A percentile compares a stretch with the other conserved stretches of the same genome.
phyloP scores from a whole-genome alignment of 1,140 invertebrate genomes.

The Zaprionus ornatus region DNA sequence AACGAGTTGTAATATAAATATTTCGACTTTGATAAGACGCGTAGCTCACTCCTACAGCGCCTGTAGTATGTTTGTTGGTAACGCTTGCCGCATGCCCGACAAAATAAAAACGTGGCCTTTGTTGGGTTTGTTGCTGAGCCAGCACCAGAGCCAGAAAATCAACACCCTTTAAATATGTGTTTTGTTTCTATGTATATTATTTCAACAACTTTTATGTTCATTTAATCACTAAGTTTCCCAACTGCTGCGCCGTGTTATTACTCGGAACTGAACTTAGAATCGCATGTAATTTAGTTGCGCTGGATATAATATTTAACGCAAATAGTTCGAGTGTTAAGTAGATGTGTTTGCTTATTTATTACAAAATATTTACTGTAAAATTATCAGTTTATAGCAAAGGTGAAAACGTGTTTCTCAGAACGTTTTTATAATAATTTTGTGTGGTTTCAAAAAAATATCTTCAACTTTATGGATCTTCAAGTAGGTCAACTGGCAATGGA shows the following conservation, averaged over 20 bases:
- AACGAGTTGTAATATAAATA: slow-evolving; percentile 52
- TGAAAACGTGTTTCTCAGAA: background rate
- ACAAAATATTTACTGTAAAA: slow-evolving; percentile 22
- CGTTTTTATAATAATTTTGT: background rate
- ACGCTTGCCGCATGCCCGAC: background rate
- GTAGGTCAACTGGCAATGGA: background rate
- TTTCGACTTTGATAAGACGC: slow-evolving; percentile 56
- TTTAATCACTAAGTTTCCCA: background rate
- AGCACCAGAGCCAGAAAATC: background rate
- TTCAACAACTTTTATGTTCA: background rate
- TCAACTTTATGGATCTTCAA: background rate
- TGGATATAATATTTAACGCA: slow-evolving; percentile 17
- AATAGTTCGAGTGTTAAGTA: slow-evolving; percentile 35
- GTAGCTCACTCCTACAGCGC: background rate
- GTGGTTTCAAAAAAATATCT: slow-evolving; percentile 5
- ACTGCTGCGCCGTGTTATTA: background rate
- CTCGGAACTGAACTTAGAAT: background rate
- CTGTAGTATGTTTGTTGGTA: background rate
- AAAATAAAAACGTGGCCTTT: slow-evolving; percentile 6
- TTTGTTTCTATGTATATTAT: background rate
- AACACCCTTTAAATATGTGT: background rate
- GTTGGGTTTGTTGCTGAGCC: background rate
- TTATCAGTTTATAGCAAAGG: background rate
- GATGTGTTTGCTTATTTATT: slow-evolving; percentile 39
- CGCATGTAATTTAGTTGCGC: slow-evolving; percentile 5